Evolutionary conservation across 2,888 invertebrate genomes (phyloP), one percentile per base, ranked within the genome.

Genomic region (Melanchra persicariae): DNA sequence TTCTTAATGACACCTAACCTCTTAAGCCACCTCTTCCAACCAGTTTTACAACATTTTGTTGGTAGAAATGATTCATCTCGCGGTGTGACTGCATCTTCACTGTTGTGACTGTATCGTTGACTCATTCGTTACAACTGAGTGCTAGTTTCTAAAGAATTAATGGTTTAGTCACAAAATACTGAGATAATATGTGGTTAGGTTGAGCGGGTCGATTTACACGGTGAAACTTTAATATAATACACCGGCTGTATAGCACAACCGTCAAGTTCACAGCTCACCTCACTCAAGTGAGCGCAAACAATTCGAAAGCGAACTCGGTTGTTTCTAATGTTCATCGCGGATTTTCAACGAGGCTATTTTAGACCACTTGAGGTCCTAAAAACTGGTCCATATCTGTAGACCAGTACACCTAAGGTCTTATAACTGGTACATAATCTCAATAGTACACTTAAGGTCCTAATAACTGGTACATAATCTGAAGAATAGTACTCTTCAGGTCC

Each of bases 31-130:
- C 9, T 52, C 19, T 17, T 15, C 10, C 26, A 57, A 62, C 70
- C 61, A 62, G 61, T 74, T 62, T 7, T 15, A 61, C 45, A 69
- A 61, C 51, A 76, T 60, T 55, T 59, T 34, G 47, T 58, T 17
- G 26, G n/a, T 4, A 52, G 40, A 37, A 8, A 40, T 74, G 74
- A 74, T 62, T 77, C 74, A 74, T 77, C 72, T 66, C 26, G 5
- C 12, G 30, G 10, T 24, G 30, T 37, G 12, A 22, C 30, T 24
- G 47, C n/a, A 62, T 77, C 77, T 45, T 61, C 22, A 60, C 17
- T 10, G 49, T 17, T 37, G 43, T 74, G 70, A 47, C 69, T 57
- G 43, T 51, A 24, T 15, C 12, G 19, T 30, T 74, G 77, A 74
- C 47, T 77, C 70, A 74, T 77, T 37, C 1, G 17, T 10, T 12